Evolutionary conservation across 2,113 vertebrate species (phyloP).

Genomic region (Alosa alosa): DNA sequence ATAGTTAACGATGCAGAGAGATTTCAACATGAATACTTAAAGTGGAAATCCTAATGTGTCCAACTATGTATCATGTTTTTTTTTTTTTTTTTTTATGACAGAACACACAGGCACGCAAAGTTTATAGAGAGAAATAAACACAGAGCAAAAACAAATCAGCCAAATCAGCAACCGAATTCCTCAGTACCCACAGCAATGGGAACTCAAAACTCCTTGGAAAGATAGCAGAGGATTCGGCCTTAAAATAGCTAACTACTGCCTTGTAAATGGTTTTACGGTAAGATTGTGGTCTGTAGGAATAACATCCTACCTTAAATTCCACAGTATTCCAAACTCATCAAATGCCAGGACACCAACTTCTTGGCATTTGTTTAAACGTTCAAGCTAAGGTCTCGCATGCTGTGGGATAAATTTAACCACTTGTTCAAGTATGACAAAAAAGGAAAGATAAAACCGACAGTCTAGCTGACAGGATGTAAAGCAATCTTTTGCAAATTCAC

Average conservation of each 20-base stretch:
- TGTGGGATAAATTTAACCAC: not conserved
- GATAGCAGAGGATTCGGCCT: not conserved
- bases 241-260: not conserved
- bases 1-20: not conserved
- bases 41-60: not conserved
- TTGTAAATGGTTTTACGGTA: not conserved
- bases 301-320: not conserved
- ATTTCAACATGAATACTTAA: constrained; percentile 4
- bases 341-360: not conserved
- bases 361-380: not conserved
- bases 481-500: not conserved
- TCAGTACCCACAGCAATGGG: not conserved
- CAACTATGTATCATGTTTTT: not conserved
- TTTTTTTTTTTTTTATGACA: not conserved
- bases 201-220: not conserved
- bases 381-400: not conserved
- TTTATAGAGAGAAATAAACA: not conserved
- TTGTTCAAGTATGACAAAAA: not conserved
- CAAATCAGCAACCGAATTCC: not conserved
- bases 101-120: not conserved
- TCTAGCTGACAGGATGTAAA: not conserved
- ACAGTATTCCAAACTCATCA: not conserved
- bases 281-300: not conserved
- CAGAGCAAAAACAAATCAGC: not conserved
- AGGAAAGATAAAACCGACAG: not conserved